Percentiles rank a stretch among this genome's conserved stretches.
Evolutionary conservation across 1,140 invertebrate genomes (phyloP).

Genomic region (Trichonephila clavata): DNA sequence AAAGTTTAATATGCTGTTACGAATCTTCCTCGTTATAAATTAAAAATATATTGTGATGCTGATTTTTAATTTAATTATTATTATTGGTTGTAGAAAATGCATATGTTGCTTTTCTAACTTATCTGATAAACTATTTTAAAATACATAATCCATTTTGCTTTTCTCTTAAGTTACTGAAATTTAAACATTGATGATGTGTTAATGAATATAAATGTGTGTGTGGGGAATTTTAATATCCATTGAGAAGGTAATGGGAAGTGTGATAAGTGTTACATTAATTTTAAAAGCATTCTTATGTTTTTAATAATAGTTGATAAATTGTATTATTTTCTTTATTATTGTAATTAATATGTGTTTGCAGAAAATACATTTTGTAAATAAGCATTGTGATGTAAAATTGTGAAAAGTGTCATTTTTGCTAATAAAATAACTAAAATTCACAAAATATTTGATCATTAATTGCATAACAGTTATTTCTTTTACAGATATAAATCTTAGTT

Average conservation of each 20-base stretch:
- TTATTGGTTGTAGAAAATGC: too few species aligned
- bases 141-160: too few species aligned
- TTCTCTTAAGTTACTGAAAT: too few species aligned
- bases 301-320: background rate
- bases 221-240: background rate
- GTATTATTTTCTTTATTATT: background rate
- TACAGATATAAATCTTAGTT: too few species aligned
- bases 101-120: accelerated
- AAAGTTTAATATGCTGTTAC: too few species aligned
- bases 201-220: background rate
- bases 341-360: background rate
- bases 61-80: too few species aligned
- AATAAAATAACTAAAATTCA: conserved; percentile 4
- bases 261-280: background rate
- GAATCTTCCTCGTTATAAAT: too few species aligned
- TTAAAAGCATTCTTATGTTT: background rate
- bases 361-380: conserved; percentile 14
- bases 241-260: too few species aligned
- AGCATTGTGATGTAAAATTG: conserved; percentile 21
- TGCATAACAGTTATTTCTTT: background rate
- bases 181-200: background rate
- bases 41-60: too few species aligned
- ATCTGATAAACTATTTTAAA: too few species aligned
- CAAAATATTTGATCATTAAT: background rate
- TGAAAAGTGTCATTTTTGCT: background rate